Evolutionary conservation across 2,888 invertebrate genomes (phyloP).

Genomic region (Azorinus chamasolen): DNA sequence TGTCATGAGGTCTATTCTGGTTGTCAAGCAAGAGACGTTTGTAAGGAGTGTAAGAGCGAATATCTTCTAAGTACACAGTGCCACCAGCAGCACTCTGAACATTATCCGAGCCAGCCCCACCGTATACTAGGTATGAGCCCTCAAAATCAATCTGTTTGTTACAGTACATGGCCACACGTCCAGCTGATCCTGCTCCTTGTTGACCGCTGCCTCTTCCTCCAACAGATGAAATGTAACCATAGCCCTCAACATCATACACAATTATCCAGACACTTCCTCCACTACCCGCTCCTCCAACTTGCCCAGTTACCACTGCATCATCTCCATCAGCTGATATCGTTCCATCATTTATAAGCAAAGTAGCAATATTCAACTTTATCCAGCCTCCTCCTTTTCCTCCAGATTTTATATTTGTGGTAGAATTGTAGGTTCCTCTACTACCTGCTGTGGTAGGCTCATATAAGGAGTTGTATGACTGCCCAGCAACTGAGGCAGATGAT

Average conservation of each 20-base stretch:
- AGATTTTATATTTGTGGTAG: constrained; percentile 23
- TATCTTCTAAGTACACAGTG: constrained; percentile 76
- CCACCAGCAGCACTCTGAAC: constrained; percentile 71
- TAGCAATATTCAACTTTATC: constrained; percentile 68
- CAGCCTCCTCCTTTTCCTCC: constrained; percentile 76
- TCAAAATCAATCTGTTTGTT: constrained; percentile 62
- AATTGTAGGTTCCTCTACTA: constrained; percentile 65
- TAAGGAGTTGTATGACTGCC: constrained; percentile 73
- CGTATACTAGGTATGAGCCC: constrained; percentile 67
- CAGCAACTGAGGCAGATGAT: constrained; percentile 44
- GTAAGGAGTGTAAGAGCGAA: constrained; percentile 57
- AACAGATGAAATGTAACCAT: constrained; percentile 67
- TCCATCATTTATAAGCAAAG: constrained; percentile 73
- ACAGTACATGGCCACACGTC: constrained; percentile 71
- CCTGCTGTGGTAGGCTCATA: constrained; percentile 71
- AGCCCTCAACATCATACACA: constrained; percentile 71
- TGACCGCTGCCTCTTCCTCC: constrained; percentile 67
- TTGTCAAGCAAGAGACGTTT: constrained; percentile 72
- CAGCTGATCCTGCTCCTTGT: constrained; percentile 75
- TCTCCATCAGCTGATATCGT: constrained; percentile 73
- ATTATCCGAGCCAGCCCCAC: constrained; percentile 60
- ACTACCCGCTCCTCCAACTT: constrained; percentile 72
- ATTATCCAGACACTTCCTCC: constrained; percentile 76
- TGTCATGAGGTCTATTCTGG: constrained; percentile 63
- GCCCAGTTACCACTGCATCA: constrained; percentile 45